Conservation (phyloP, 2,797 vertebrate species). For the Tragelaphus eurycerus region DNA sequence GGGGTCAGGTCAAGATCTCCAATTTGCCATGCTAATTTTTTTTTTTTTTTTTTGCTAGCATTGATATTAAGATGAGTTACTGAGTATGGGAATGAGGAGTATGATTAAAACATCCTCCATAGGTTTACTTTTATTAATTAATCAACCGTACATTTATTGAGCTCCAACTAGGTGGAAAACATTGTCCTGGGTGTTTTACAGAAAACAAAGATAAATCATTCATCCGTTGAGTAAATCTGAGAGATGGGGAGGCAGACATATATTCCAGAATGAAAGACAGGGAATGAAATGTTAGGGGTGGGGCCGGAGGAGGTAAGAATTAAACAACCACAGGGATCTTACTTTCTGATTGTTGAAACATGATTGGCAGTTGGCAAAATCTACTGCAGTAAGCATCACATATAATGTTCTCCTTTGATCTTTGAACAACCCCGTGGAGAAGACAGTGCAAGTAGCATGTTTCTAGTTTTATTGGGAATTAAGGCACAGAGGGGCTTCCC, state of each 20-base stretch:
- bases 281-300: background rate
- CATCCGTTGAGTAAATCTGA: background rate
- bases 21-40: background rate
- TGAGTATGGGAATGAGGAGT: background rate
- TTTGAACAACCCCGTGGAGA: background rate
- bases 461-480: background rate
- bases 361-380: background rate
- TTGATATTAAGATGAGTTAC: constrained; percentile 11
- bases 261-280: background rate
- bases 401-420: background rate
- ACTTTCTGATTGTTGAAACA: background rate
- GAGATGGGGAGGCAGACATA: background rate
- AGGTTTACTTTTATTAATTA: constrained; percentile 45
- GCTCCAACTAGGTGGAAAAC: constrained; percentile 25
- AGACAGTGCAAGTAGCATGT: background rate
- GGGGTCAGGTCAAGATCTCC: background rate
- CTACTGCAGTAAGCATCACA: background rate
- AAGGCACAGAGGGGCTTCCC: background rate
- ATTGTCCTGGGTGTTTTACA: constrained; percentile 1
- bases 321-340: background rate
- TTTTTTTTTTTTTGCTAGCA: background rate
- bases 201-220: constrained; percentile 44
- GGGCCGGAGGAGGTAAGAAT: background rate
- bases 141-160: constrained; percentile 14
- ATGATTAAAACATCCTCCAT: constrained; percentile 6